These are phyloP conservation scores for Ophion costatus DNA, from an alignment of 2,888 invertebrate species.

Conservation along the genomic window DNA sequence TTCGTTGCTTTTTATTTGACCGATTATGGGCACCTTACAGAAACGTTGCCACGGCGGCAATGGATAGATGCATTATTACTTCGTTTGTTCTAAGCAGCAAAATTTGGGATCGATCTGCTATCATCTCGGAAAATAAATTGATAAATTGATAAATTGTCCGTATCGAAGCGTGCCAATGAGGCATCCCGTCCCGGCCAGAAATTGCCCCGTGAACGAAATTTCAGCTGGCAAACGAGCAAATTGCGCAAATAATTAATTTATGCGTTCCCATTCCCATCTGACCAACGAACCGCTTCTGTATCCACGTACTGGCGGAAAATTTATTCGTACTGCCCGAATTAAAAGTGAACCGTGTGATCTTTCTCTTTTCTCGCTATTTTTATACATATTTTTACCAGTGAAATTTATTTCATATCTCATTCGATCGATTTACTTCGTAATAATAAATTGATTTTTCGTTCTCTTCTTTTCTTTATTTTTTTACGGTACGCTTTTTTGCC, in stretches of 20 bases:
- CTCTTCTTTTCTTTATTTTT: neutral
- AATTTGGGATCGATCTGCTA: neutral
- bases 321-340: neutral
- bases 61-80: neutral
- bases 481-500: neutral
- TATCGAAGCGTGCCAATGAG: neutral
- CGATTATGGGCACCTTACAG: no score
- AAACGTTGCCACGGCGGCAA: neutral
- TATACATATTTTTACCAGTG: neutral
- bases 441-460: neutral
- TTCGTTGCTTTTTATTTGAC: no score
- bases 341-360: neutral
- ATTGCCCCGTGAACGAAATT: neutral
- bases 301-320: neutral
- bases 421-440: neutral
- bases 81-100: neutral
- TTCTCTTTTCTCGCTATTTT: neutral
- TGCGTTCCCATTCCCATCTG: neutral
- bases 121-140: neutral
- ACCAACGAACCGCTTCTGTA: neutral
- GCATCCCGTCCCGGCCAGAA: neutral
- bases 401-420: neutral
- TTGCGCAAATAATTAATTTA: neutral
- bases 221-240: neutral
- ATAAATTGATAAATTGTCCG: no score